Base-by-base conservation (phyloP, 1,140 invertebrate genomes). In the Cyclargus thomasi region DNA sequence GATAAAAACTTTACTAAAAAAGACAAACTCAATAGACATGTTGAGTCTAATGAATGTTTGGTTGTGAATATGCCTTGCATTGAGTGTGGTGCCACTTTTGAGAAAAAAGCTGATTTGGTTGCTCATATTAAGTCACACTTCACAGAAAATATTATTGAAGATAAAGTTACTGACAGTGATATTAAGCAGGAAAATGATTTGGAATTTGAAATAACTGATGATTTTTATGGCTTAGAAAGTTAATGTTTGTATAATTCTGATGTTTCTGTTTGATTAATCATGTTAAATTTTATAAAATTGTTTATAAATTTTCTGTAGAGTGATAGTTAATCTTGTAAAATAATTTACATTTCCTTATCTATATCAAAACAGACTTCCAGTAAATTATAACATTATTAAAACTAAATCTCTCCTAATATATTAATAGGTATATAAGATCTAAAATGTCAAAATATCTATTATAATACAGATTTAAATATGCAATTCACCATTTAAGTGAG, bases 21-120 rank as follows among this genome's bases (percentile, higher is more conserved):
- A 71, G 94, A 95, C 73, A 94, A 94, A 79, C 79, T 95, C 67
- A 91, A 93, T 18, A 90, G 93, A 18, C 94, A 95, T 82, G 92
- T 93, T 77, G 76, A 92, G 66, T 93, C 92, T 71, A 93, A 93
- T 71, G 92, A 93, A 65, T 92, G 90, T 69, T 72, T 84, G 71
- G 87, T 88, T 75, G 83, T 88, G 71, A 90, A 90, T 76, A 92
- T 90, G 79, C 89, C 90, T 53, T 93, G 92, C 72, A 85, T 90
- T 57, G 90, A 92, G 68, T 93, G 92, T 77, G 86, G 91, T 72
- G 91, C 92, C 22, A 91, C 85, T 17, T 93, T 93, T 79, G 82
- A 91, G 36, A 90, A 92, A 53, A 92, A 92, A 78, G 76, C 90
- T 21, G 91, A 92, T 64, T 76, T 92, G 71, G 90, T 92, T 68